These are phyloP conservation scores for Pseudomyrmex flavicornis DNA, from an alignment of 1,140 invertebrate genomes.

Conservation along the genomic window DNA sequence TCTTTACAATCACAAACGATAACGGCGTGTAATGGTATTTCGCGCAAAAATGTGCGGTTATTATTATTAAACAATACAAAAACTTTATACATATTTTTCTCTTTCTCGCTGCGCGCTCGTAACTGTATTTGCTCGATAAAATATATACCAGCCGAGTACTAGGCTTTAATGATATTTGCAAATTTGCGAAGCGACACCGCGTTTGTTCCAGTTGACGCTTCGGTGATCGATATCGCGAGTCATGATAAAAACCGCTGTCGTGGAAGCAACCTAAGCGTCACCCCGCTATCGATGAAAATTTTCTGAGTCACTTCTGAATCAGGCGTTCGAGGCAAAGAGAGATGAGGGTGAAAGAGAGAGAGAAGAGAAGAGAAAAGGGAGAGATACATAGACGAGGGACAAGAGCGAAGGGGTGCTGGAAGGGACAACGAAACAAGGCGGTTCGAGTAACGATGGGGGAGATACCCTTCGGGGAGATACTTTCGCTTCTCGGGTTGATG, in stretches of 20 bases:
- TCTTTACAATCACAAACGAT: conserved; percentile 1
- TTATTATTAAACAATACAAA: conserved; percentile 19
- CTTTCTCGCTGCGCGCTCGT: background rate
- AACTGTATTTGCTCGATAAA: background rate
- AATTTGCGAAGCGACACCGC: conserved; percentile 21
- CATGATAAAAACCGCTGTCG: conserved; percentile 44
- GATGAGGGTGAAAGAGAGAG: background rate
- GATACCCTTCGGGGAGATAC: conserved; percentile 48
- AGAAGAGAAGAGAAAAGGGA: background rate
- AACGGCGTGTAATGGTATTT: background rate
- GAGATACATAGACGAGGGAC: conserved; percentile 22
- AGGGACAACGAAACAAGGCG: conserved; percentile 66
- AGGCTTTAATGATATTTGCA: conserved; percentile 16
- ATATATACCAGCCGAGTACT: background rate
- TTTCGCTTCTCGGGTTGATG: conserved; percentile 66
- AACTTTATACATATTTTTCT: background rate
- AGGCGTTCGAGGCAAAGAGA: background rate
- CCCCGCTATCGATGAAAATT: conserved; percentile 42
- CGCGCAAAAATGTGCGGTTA: too few species aligned
- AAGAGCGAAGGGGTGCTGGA: conserved; percentile 42
- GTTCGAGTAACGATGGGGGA: conserved; percentile 44
- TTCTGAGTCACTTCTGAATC: conserved; percentile 54
- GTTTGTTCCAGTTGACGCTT: conserved; percentile 31
- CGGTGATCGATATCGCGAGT: conserved; percentile 51
- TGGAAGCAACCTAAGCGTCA: conserved; percentile 39